Percentiles rank a stretch among this genome's conserved stretches.
phyloP scores from a whole-genome alignment of 2,797 vertebrate genomes.

The Synanceia verrucosa region DNA sequence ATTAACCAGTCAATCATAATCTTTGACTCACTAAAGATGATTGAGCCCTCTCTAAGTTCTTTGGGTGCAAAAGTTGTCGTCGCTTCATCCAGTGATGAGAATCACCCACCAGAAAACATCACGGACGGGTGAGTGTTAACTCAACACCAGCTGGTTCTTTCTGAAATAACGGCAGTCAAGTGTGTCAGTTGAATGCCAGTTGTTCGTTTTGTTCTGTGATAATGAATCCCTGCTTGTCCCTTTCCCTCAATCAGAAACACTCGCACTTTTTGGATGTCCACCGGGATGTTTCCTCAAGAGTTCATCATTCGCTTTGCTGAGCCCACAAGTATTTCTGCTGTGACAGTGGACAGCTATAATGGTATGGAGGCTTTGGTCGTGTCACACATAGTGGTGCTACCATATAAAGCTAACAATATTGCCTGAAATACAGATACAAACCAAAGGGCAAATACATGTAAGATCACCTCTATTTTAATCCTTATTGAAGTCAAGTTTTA shows the following conservation, averaged over 20 bases:
- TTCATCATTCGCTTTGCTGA: constrained; percentile 88
- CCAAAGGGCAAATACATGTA: no score
- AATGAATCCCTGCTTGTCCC: constrained; percentile 3
- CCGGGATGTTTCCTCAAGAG: constrained; percentile 97
- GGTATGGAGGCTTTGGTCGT: constrained; percentile 72
- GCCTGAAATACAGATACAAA: no score
- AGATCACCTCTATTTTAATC: no score
- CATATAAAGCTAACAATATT: background rate
- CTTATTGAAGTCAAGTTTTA: no score
- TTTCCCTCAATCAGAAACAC: constrained; percentile 80
- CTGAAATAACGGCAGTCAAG: background rate
- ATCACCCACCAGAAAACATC: constrained; percentile 89
- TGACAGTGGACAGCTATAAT: constrained; percentile 88
- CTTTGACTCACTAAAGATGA: constrained; percentile 49
- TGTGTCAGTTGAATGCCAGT: background rate
- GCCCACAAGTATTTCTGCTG: constrained; percentile 79
- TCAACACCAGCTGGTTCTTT: background rate
- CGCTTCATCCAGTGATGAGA: constrained; percentile 88
- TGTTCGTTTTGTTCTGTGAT: background rate
- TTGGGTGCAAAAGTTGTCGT: constrained; percentile 85
- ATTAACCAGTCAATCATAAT: background rate
- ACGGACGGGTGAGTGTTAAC: constrained; percentile 86
- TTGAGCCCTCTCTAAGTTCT: constrained; percentile 79
- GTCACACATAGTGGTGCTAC: no score
- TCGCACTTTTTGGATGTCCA: constrained; percentile 93